Percentiles rank a stretch among this genome's conserved stretches.
Conservation (phyloP, 1,140 invertebrate genomes). For the Trissolcus basalis region DNA sequence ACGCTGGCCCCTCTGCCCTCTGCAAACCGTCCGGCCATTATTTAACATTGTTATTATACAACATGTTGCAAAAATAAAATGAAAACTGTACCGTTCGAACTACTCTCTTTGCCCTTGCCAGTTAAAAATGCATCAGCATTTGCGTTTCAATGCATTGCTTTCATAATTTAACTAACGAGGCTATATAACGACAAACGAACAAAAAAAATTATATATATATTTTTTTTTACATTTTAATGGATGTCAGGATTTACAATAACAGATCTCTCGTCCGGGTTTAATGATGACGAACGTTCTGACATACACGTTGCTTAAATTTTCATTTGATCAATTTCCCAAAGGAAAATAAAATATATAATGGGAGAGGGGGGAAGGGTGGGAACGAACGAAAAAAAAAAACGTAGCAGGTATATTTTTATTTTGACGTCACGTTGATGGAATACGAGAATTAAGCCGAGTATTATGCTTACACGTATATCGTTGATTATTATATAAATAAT, state of each 20-base stretch:
- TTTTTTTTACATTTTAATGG: conserved; percentile 37
- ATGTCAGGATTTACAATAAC: conserved; percentile 13
- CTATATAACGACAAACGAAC: conserved; percentile 34
- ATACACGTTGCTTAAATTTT: too few relatives aligned
- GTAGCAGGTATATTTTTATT: too few relatives aligned
- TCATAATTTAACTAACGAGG: conserved; percentile 53
- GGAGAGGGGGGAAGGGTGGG: too few relatives aligned
- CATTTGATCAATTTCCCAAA: too few relatives aligned
- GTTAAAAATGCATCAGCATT: conserved; percentile 60
- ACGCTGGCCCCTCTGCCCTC: conserved; percentile 28
- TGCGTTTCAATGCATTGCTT: conserved; percentile 59
- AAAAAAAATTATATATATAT: conserved; percentile 38
- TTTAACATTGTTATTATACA: conserved; percentile 60
- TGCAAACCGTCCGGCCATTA: conserved; percentile 39
- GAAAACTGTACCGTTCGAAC: conserved; percentile 44
- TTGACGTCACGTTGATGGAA: too few relatives aligned
- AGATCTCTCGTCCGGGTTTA: conserved; percentile 12
- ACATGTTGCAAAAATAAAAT: conserved; percentile 60
- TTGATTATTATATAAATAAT: conserved; percentile 30
- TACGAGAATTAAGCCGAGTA: too few relatives aligned
- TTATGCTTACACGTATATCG: too few relatives aligned
- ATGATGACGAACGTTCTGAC: conserved; percentile 12
- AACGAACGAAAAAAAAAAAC: too few relatives aligned
- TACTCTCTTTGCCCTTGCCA: conserved; percentile 36
- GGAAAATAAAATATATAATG: too few relatives aligned